Conservation (phyloP, 35 echinoderm and acorn worm genomes). For the Chiridota heheva region DNA sequence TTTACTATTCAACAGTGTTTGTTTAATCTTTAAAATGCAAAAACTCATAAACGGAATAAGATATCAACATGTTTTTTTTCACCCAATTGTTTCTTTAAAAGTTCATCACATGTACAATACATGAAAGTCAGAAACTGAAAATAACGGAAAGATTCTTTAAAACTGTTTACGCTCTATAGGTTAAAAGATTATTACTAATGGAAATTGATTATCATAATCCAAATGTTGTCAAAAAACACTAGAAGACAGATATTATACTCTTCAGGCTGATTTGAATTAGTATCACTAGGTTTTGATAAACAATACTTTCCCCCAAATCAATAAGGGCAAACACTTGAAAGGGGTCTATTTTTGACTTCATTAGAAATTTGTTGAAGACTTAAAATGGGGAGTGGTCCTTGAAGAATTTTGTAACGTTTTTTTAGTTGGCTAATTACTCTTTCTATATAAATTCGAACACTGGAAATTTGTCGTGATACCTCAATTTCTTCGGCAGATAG, state of each 20-base stretch:
- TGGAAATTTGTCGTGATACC: slow-evolving; percentile 19
- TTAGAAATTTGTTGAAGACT: slow-evolving; percentile 49
- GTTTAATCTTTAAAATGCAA: too few relatives aligned
- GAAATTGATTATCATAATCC: too few relatives aligned
- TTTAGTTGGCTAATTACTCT: slow-evolving; percentile 53
- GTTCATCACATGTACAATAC: too few relatives aligned
- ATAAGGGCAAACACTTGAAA: slow-evolving; percentile 41
- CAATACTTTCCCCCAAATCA: slow-evolving; percentile 58
- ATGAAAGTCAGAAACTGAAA: too few relatives aligned
- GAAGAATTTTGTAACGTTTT: slow-evolving; percentile 45
- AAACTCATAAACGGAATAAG: too few relatives aligned
- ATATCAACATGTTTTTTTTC: too few relatives aligned
- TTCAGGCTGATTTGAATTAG: not conserved
- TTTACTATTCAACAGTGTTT: too few relatives aligned
- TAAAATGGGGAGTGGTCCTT: slow-evolving; percentile 17
- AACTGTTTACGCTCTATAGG: too few relatives aligned
- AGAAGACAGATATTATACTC: not conserved
- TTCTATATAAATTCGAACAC: slow-evolving; percentile 59
- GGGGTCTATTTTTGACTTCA: slow-evolving; percentile 20
- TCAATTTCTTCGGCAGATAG: slow-evolving; percentile 52
- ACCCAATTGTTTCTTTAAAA: too few relatives aligned
- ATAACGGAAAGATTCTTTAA: not conserved
- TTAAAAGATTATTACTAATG: too few relatives aligned
- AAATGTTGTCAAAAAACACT: too few relatives aligned
- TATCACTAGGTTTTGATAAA: slow-evolving; percentile 6